phyloP scores from a whole-genome alignment of 2,888 invertebrate species.

The Diarsia dahlii region DNA sequence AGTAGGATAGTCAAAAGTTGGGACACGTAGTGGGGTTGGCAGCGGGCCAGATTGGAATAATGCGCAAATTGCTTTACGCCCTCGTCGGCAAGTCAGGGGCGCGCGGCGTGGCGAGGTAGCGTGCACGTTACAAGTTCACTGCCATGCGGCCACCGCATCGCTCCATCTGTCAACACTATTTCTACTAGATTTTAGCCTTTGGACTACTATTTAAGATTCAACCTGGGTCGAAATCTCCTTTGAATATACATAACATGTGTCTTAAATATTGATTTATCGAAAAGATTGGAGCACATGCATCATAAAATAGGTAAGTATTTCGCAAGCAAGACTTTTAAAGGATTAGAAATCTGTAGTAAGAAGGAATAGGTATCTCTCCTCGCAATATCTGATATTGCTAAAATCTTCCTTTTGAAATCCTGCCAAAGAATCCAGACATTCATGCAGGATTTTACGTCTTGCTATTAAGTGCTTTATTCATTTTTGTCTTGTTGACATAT shows the following conservation, averaged over 20 bases:
- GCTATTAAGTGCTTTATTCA: constrained; percentile 28
- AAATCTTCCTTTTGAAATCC: constrained; percentile 50
- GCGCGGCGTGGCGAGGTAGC: constrained; percentile 15
- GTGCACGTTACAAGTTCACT: constrained; percentile 33
- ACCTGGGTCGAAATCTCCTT: constrained; percentile 1
- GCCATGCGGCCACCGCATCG: constrained; percentile 18
- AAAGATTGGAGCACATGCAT: background rate
- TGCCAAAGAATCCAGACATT: constrained; percentile 57
- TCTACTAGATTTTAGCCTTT: constrained; percentile 10
- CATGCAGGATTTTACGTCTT: constrained; percentile 38
- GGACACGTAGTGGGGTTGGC: constrained; percentile 66
- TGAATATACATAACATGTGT: background rate
- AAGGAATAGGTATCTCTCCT: constrained; percentile 5
- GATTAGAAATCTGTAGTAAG: constrained; percentile 22
- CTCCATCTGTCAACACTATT: constrained; percentile 50
- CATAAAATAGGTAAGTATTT: background rate
- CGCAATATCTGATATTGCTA: constrained; percentile 26
- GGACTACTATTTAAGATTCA: constrained; percentile 3
- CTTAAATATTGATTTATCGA: background rate
- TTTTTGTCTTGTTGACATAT: constrained; percentile 24
- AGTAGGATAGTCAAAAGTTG: constrained; percentile 69
- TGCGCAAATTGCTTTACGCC: constrained; percentile 69
- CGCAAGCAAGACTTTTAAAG: background rate
- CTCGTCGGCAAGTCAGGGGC: constrained; percentile 47
- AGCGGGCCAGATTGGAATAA: constrained; percentile 67